These are phyloP conservation scores for Malachius bipustulatus DNA, from an alignment of 2,888 invertebrate species.

Conservation along the genomic window DNA sequence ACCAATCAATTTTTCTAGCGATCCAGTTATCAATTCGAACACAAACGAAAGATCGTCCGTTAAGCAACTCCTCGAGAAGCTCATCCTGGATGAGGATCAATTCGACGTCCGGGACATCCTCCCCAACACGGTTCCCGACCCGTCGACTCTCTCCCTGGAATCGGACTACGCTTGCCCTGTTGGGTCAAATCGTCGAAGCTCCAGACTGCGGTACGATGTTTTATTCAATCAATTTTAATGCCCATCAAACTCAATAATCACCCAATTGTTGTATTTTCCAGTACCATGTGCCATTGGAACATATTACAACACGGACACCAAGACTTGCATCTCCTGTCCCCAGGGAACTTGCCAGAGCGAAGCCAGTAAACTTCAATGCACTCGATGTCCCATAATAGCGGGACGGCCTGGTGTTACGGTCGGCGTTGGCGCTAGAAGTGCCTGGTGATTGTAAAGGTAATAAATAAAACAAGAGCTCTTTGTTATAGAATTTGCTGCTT, in stretches of 20 bases:
- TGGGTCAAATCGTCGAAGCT: slow-evolving; percentile 89
- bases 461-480: slow-evolving; percentile 8
- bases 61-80: slow-evolving; percentile 70
- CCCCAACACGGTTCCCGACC: slow-evolving; percentile 90
- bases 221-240: too few species aligned
- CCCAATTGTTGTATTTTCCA: slow-evolving; percentile 29
- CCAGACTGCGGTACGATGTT: slow-evolving; percentile 72
- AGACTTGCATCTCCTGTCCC: slow-evolving; percentile 72
- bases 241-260: too few species aligned
- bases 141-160: slow-evolving; percentile 72
- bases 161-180: slow-evolving; percentile 88
- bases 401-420: slow-evolving; percentile 84
- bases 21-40: slow-evolving; percentile 78
- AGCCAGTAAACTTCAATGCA: slow-evolving; percentile 79
- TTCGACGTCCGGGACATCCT: slow-evolving; percentile 86
- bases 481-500: slow-evolving; percentile 5
- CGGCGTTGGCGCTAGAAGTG: slow-evolving; percentile 74
- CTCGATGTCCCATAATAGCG: slow-evolving; percentile 78
- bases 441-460: slow-evolving; percentile 77
- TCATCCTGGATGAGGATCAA: slow-evolving; percentile 87
- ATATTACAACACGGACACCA: slow-evolving; percentile 63
- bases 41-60: slow-evolving; percentile 79
- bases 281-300: slow-evolving; percentile 89
- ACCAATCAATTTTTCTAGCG: slow-evolving; percentile 54
- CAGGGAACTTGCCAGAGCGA: slow-evolving; percentile 90